A percentile compares a stretch with the other conserved stretches of the same genome.
phyloP scores from a whole-genome alignment of 2,797 vertebrate genomes.

The Microctenopoma stevenorrisi region DNA sequence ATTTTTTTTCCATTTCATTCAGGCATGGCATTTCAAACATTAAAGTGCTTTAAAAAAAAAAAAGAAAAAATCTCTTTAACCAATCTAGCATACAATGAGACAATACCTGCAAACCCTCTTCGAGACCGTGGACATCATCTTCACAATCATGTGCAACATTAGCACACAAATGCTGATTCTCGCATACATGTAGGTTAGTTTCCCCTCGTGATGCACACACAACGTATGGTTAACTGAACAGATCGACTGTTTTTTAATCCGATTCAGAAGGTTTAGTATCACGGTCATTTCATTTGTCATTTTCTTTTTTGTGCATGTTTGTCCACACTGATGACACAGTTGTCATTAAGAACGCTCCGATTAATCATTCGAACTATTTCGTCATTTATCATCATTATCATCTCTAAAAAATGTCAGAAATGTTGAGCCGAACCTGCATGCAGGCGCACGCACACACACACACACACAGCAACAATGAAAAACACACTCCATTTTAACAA shows the following conservation, averaged over 20 bases:
- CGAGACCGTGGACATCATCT: slow-evolving; percentile 50
- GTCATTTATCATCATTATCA: no score
- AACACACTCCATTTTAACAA: slow-evolving; percentile 18
- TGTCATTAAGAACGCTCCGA: slow-evolving; percentile 2
- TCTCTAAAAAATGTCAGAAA: neutral
- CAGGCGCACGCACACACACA: slow-evolving; percentile 3
- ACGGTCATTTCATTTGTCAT: neutral
- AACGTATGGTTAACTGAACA: slow-evolving; percentile 26
- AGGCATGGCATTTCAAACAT: slow-evolving; percentile 69
- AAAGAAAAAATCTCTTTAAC: slow-evolving; percentile 45
- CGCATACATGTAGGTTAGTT: slow-evolving; percentile 35
- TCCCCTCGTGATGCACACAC: slow-evolving; percentile 42
- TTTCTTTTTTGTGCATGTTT: slow-evolving; percentile 1
- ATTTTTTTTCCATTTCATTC: slow-evolving; percentile 57
- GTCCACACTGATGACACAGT: neutral
- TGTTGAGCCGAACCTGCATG: slow-evolving; percentile 17
- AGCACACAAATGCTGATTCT: slow-evolving; percentile 39
- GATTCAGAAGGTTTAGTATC: slow-evolving; percentile 14
- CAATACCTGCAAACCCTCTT: slow-evolving; percentile 27
- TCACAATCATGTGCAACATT: slow-evolving; percentile 41
- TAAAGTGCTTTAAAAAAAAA: slow-evolving; percentile 82
- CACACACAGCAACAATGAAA: neutral
- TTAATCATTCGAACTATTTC: no score
- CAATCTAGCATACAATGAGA: slow-evolving; percentile 47
- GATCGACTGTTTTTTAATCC: slow-evolving; percentile 8